Evolutionary conservation across 2,888 invertebrate genomes (phyloP), one percentile per base, ranked within the genome.

Genomic region (Dynastes hyllus): DNA sequence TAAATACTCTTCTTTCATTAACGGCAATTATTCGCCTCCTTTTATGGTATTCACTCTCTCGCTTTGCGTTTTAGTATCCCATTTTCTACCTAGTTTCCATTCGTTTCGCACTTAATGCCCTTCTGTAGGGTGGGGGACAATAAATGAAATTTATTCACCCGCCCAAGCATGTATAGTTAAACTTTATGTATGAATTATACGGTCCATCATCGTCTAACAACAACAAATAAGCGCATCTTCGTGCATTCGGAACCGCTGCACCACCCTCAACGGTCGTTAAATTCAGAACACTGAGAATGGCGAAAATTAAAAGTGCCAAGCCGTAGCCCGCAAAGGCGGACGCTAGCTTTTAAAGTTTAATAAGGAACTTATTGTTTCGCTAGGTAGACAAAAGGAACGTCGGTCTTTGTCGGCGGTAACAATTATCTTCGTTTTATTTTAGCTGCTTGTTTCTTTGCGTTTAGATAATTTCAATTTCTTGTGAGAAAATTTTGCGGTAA

Each of bases 71-170:
- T 45, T 45, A 45, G 11, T 45, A 8, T 45, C 8, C 2, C 11
- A 45, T 11, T 11, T 11, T 45, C 45, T 11, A 45, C 11, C 8
- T 11, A 45, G 8, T 45, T 11, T 2, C 45, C 2, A 1, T 45
- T 45, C 45, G 45, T 11, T 45, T 45, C 45, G 71, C 58, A 71
- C 9, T 13, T 16, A 55, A 71, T 71, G 55, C 37, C 53, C 27
- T 11, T 11, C 11, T 58, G 45, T 37, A 66, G 16, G 6, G 32
- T 37, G 32, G 32, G 32, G 73, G 73, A 58, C 73, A 79, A 79
- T 79, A 79, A 79, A 79, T 70, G 58, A 51, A 79, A 77, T 73
- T 79, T 79, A 79, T 77, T 79, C 50, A 58, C 51, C 73, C 67
- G 27, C 45, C 63, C 45, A 51, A 65, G 27, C 67, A 71, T 79